Evolutionary conservation across 1,140 invertebrate genomes (phyloP), one percentile per base, ranked within the genome.

Genomic region (Philopotamus ludificatus): DNA sequence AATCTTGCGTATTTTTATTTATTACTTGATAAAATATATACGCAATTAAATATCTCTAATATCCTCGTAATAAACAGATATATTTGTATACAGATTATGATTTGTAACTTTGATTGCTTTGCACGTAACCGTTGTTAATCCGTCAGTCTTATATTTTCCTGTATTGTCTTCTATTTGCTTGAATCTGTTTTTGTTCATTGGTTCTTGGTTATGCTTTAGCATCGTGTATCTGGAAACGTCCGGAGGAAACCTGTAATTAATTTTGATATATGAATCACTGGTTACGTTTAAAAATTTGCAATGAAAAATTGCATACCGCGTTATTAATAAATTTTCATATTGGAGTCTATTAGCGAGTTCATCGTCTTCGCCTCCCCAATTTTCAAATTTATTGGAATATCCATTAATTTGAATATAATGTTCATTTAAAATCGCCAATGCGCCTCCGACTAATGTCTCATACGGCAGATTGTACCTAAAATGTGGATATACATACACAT

Each of bases 381-480:
- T 89, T 77, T 86, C 92, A 75, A 88, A 92, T 20, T 85, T 75
- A 76, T 92, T 92, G 0, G 89, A 89, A 74, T 89, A 92, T 0
- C 90, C 90, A 77, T 92, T 92, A 0, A 87, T 84, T 57, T 75
- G 75, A 45, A 81, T 74, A 72, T 89, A 89, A 42, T 85, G 82
- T 25, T 80, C 75, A 54, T 74, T 76, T 1, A 77, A 77, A 7
- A 87, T 73, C 4, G 85, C 79, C 42, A 85, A 78, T 4, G 81
- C 84, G 12, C 85, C 84, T 4, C 84, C 84, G 73, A 85, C 83
- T 45, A 85, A 73, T 28, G 73, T 76, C 10, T 73, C 75, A 42
- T 86, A 86, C 16, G 82, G 83, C 55, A 85, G 73, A 72, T 82
- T 82, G 58, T 85, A 85, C 63, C 86, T 80, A 71, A 89, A 49